A percentile compares a stretch with the other conserved stretches of the same genome.
phyloP scores from a whole-genome alignment of 2,888 invertebrate genomes.

The Nudaria mundana region DNA sequence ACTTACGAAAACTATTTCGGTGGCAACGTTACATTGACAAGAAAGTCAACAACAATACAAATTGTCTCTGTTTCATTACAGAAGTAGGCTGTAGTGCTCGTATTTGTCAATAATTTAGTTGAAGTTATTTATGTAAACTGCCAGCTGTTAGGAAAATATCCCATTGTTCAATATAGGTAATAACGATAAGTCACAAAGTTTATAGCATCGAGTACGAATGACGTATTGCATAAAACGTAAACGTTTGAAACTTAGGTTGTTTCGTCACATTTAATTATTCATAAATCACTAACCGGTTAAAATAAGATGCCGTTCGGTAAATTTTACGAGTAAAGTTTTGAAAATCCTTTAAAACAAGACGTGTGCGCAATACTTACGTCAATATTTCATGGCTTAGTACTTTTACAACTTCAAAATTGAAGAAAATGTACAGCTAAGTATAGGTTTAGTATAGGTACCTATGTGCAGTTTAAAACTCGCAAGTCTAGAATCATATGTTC shows the following conservation, averaged over 20 bases:
- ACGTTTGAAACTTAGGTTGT: constrained; percentile 38
- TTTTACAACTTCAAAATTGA: constrained; percentile 27
- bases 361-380: constrained; percentile 40
- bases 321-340: constrained; percentile 51
- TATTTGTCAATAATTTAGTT: constrained; percentile 1
- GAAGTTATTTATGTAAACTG: constrained; percentile 9
- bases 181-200: constrained; percentile 17
- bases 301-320: constrained; percentile 48
- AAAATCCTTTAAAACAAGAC: constrained; percentile 36
- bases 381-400: constrained; percentile 36
- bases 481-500: constrained; percentile 8
- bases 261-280: constrained; percentile 52
- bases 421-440: too few species aligned
- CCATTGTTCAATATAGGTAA: constrained; percentile 10
- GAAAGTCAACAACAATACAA: constrained; percentile 9
- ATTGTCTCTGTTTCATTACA: constrained; percentile 9
- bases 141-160: constrained; percentile 10
- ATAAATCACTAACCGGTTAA: constrained; percentile 53
- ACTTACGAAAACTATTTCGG: too few species aligned
- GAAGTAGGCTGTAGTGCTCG: constrained; percentile 5
- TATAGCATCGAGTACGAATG: constrained; percentile 25
- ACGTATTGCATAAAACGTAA: constrained; percentile 35
- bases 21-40: too few species aligned
- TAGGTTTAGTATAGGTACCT: too few species aligned
- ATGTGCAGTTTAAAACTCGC: constrained; percentile 17